Evolutionary conservation across 1,140 invertebrate species (phyloP).

Genomic region (Ips nitidus): DNA sequence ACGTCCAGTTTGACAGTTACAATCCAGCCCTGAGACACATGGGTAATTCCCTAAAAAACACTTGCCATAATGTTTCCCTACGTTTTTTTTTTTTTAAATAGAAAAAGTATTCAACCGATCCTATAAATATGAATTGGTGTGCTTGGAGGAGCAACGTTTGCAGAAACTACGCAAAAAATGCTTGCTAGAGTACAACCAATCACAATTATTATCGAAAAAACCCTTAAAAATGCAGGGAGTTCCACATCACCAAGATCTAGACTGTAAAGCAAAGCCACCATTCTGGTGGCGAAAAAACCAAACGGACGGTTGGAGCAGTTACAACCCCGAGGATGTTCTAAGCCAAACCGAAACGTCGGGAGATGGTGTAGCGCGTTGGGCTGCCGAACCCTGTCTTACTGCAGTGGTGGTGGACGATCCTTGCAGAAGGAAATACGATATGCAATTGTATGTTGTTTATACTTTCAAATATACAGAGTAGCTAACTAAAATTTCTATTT

Average conservation of each 20-base stretch:
- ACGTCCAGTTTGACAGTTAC: constrained; percentile 47
- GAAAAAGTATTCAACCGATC: constrained; percentile 56
- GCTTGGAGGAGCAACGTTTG: constrained; percentile 50
- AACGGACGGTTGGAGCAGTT: background rate
- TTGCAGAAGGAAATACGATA: constrained; percentile 42
- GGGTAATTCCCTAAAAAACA: constrained; percentile 25
- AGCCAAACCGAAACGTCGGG: background rate
- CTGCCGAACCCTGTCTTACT: constrained; percentile 41
- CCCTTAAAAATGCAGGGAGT: constrained; percentile 19
- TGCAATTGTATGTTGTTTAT: constrained; percentile 21
- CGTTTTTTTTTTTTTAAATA: constrained; percentile 29
- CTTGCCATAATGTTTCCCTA: too few relatives aligned
- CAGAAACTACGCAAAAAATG: constrained; percentile 48
- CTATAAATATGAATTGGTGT: constrained; percentile 55
- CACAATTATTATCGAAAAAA: constrained; percentile 25
- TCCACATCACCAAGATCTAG: constrained; percentile 13
- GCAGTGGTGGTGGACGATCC: constrained; percentile 41
- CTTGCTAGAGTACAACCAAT: constrained; percentile 17
- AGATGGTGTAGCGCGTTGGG: constrained; percentile 34
- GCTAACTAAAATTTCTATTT: background rate
- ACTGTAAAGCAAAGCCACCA: constrained; percentile 34
- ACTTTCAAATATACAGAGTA: background rate
- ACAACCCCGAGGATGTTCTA: background rate
- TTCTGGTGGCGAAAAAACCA: constrained; percentile 39
- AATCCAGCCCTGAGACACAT: constrained; percentile 38